Conservation (phyloP, 2,113 vertebrate species). For the Elaphurus davidianus region DNA sequence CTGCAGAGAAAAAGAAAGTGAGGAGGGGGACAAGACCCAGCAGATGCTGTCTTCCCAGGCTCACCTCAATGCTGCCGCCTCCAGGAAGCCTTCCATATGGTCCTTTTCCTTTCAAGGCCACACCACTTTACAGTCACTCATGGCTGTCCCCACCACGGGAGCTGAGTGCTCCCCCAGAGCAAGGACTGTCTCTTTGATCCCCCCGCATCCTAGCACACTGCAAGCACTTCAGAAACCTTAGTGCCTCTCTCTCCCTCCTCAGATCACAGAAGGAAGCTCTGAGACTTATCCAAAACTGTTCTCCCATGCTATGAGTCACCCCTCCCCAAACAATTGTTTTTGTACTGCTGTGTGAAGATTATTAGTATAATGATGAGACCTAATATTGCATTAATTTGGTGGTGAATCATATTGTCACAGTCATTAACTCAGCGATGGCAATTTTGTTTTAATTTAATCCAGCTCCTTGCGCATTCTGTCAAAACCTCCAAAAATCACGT, state of each 20-base stretch:
- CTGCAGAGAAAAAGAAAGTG: neutral
- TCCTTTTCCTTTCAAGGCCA: neutral
- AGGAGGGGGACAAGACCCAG: rapidly evolving
- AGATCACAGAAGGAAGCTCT: neutral
- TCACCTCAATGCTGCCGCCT: neutral
- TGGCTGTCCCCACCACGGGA: neutral
- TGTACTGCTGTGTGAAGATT: neutral
- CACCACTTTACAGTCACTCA: neutral
- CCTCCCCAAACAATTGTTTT: neutral
- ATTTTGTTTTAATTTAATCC: conserved; percentile 29
- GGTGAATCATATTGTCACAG: neutral
- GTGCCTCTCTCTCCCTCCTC: neutral
- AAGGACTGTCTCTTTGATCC: neutral
- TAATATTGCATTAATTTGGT: neutral
- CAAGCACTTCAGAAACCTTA: neutral
- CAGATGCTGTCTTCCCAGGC: neutral
- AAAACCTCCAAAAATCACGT: neutral
- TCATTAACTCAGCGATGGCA: neutral
- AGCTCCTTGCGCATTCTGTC: neutral
- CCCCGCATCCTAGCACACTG: neutral
- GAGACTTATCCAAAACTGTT: neutral
- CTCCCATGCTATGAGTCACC: neutral
- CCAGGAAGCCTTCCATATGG: neutral
- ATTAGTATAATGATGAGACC: neutral
- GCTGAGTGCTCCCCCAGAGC: too few relatives aligned